phyloP scores from a whole-genome alignment of 1,140 invertebrate genomes.

The Drosophila grimshawi region DNA sequence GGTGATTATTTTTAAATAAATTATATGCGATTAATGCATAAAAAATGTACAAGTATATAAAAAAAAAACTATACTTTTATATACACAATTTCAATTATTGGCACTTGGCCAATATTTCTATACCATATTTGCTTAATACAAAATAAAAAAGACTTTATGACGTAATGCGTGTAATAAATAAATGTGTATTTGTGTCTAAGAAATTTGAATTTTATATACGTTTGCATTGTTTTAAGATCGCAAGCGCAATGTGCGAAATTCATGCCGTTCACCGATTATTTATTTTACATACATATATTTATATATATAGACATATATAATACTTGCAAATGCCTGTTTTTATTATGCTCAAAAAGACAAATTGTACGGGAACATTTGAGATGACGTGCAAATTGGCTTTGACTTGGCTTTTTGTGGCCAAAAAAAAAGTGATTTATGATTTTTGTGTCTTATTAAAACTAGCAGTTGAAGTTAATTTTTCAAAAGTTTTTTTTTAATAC shows the following conservation, averaged over 20 bases:
- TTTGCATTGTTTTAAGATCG: constrained; percentile 1
- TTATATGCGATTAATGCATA: neutral
- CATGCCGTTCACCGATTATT: constrained; percentile 6
- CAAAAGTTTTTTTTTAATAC: constrained; percentile 16
- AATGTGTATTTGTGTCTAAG: constrained; percentile 10
- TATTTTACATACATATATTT: constrained; percentile 3
- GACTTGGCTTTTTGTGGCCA: neutral
- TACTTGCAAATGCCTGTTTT: neutral
- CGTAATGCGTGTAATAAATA: constrained; percentile 38
- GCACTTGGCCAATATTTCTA: constrained; percentile 33
- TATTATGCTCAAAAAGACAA: constrained; percentile 8
- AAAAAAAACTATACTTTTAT: constrained; percentile 1
- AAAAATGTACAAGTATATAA: constrained; percentile 4
- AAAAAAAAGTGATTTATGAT: constrained; percentile 4
- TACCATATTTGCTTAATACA: constrained; percentile 32
- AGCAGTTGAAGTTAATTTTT: constrained; percentile 19
- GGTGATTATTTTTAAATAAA: constrained; percentile 17
- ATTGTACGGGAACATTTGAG: constrained; percentile 42
- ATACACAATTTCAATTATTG: constrained; percentile 32
- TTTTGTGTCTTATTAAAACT: constrained; percentile 13
- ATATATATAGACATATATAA: constrained; percentile 6
- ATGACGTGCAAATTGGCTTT: constrained; percentile 43
- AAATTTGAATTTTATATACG: constrained; percentile 7
- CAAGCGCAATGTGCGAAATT: constrained; percentile 24
- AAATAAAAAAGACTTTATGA: constrained; percentile 31